Evolutionary conservation across 2,113 vertebrate genomes (phyloP).

Genomic region (Podiceps cristatus): DNA sequence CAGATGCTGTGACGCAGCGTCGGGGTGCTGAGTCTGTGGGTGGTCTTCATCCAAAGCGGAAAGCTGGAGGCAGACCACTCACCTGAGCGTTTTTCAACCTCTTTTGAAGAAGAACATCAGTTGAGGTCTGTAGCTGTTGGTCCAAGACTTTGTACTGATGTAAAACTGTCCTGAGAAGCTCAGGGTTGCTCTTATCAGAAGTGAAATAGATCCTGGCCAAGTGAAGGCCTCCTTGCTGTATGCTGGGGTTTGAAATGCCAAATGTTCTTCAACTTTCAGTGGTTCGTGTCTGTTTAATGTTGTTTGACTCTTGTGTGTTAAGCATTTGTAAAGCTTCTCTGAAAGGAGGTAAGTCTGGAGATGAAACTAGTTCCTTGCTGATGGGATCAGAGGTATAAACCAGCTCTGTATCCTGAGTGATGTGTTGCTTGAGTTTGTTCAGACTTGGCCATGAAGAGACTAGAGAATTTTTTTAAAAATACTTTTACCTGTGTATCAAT

Average conservation of each 20-base stretch:
- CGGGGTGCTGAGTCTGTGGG: not conserved
- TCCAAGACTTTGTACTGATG: not conserved
- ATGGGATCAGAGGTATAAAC: not conserved
- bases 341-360: not conserved
- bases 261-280: not conserved
- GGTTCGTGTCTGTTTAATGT: not conserved
- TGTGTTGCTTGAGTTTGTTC: not conserved
- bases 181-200: not conserved
- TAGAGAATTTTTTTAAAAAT: not conserved
- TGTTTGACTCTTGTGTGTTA: not conserved
- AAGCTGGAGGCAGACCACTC: not conserved
- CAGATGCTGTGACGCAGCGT: not conserved
- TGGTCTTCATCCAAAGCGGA: not conserved
- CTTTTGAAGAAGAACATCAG: not conserved
- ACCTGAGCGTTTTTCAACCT: not conserved
- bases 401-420: not conserved
- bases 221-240: not conserved
- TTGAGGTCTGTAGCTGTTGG: not conserved
- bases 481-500: not conserved
- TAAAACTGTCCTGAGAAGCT: not conserved
- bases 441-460: not conserved
- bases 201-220: not conserved
- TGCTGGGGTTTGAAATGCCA: not conserved
- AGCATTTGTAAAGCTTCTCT: not conserved
- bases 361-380: not conserved